Evolutionary conservation across 2,113 vertebrate genomes (phyloP).

Genomic region (Atrichornis clamosus): DNA sequence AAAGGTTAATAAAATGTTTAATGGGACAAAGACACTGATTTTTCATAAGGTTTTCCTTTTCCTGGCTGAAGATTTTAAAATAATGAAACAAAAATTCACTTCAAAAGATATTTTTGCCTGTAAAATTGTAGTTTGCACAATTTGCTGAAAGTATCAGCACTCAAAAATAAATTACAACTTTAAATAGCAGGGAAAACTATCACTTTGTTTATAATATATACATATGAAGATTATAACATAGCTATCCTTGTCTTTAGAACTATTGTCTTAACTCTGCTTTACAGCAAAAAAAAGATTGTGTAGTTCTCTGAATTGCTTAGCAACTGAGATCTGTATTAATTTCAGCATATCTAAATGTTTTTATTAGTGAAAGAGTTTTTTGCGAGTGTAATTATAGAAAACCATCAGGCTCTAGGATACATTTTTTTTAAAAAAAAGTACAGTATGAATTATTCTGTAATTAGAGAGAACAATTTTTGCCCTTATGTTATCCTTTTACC

Average conservation of each 20-base stretch:
- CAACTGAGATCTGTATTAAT: constrained; percentile 30
- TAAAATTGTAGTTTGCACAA: background rate
- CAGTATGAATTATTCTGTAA: background rate
- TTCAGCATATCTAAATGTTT: background rate
- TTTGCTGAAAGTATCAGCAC: background rate
- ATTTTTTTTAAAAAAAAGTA: background rate
- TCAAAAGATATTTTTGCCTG: background rate
- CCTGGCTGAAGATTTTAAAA: background rate
- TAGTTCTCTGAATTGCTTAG: constrained; percentile 3
- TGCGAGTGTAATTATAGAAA: background rate
- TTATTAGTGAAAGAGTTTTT: background rate
- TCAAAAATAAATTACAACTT: background rate
- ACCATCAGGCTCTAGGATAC: background rate
- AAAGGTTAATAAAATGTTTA: background rate
- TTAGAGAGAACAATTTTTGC: constrained; percentile 19
- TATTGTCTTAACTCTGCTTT: background rate
- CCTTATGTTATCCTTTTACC: background rate
- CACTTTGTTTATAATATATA: background rate
- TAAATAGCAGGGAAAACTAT: background rate
- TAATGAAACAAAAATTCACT: background rate
- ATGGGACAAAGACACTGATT: background rate
- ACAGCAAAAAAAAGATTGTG: background rate
- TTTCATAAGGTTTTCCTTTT: background rate
- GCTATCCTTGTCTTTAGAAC: background rate
- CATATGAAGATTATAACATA: background rate